Conservation (phyloP, 2,888 invertebrate genomes). For the Oscheius onirici region DNA sequence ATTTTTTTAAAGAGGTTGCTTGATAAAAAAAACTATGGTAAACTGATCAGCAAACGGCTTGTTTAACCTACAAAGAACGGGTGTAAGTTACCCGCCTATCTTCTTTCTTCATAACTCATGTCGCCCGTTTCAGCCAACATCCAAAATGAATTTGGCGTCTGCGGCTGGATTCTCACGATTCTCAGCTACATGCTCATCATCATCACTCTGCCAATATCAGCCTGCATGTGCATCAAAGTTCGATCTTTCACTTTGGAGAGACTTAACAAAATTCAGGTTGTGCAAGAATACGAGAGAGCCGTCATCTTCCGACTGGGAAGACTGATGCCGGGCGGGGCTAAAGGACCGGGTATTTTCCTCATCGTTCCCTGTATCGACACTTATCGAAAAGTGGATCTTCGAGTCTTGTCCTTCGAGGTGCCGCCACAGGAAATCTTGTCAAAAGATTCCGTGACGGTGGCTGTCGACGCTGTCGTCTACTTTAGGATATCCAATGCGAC, state of each 20-base stretch:
- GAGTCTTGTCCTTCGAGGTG: conserved; percentile 94
- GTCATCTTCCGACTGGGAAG: conserved; percentile 88
- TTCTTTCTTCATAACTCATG: neutral
- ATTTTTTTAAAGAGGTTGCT: no score
- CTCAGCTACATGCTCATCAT: conserved; percentile 70
- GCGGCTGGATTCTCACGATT: conserved; percentile 71
- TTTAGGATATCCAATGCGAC: conserved; percentile 89
- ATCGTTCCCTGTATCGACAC: conserved; percentile 78
- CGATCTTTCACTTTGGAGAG: neutral
- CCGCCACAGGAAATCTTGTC: conserved; percentile 85
- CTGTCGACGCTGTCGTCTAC: conserved; percentile 85
- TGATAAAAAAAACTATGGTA: no score
- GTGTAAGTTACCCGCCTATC: neutral
- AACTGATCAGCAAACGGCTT: no score
- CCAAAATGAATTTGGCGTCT: conserved; percentile 71
- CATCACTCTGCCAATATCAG: conserved; percentile 63
- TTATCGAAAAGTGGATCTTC: conserved; percentile 83
- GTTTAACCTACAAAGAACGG: neutral
- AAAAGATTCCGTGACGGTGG: conserved; percentile 93
- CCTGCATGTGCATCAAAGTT: conserved; percentile 67
- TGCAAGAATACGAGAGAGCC: conserved; percentile 78
- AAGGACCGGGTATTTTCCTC: conserved; percentile 79
- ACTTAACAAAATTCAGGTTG: conserved; percentile 47
- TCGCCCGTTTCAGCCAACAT: conserved; percentile 67
- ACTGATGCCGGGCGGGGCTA: conserved; percentile 79